Percentiles rank a stretch among this genome's conserved stretches.
phyloP scores from a whole-genome alignment of 2,113 vertebrate species.

The Phoenicopterus ruber region DNA sequence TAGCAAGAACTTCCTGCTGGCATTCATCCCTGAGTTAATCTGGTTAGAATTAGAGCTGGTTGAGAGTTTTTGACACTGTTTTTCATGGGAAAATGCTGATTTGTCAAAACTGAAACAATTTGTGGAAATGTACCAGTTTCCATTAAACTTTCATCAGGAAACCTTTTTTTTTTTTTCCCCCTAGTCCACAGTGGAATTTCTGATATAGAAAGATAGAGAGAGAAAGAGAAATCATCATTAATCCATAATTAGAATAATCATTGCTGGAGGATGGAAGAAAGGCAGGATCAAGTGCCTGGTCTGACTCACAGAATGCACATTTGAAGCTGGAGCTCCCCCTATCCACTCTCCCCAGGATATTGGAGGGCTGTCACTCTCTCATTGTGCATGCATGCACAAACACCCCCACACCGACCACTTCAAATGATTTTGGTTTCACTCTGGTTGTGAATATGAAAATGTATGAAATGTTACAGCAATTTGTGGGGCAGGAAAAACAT shows the following conservation, averaged over 20 bases:
- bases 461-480: not conserved
- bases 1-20: constrained; percentile 56
- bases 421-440: not conserved
- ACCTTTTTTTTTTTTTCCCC: not conserved
- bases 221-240: not conserved
- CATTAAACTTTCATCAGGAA: constrained; percentile 46
- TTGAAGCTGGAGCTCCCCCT: constrained; percentile 43
- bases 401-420: not conserved
- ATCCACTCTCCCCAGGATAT: not conserved
- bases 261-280: not conserved
- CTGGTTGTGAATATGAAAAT: not conserved
- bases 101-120: constrained; percentile 64
- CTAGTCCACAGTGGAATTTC: not conserved
- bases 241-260: not conserved
- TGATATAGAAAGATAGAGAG: not conserved
- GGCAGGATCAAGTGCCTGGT: not conserved
- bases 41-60: constrained; percentile 46
- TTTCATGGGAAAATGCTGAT: constrained; percentile 67
- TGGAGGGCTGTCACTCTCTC: not conserved
- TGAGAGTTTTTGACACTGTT: constrained; percentile 49
- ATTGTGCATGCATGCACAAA: not conserved
- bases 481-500: not conserved
- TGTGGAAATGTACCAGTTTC: constrained; percentile 61
- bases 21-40: constrained; percentile 47
- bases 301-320: not conserved